phyloP scores from a whole-genome alignment of 2,888 invertebrate species.

The Ichneumon xanthorius region DNA sequence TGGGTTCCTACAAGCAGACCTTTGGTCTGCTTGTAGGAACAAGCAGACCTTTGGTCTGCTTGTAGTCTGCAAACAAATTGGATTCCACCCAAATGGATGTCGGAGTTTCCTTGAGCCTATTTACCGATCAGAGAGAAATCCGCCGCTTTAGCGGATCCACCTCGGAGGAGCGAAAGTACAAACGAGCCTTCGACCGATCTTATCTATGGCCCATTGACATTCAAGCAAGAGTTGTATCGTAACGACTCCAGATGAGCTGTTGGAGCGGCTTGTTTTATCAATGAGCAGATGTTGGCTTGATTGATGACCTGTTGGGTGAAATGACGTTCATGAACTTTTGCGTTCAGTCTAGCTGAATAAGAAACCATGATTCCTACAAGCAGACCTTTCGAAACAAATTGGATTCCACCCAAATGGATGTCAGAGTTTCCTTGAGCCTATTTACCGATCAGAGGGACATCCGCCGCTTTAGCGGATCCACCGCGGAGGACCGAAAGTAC shows the following conservation, averaged over 20 bases:
- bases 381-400: background rate
- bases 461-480: background rate
- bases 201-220: background rate
- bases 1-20: too few species aligned
- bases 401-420: background rate
- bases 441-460: background rate
- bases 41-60: too few species aligned
- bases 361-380: background rate
- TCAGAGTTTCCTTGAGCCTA: background rate
- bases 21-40: too few species aligned
- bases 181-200: conserved; percentile 28
- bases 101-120: background rate
- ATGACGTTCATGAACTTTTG: too few species aligned
- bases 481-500: background rate
- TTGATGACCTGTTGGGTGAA: too few species aligned
- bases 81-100: background rate
- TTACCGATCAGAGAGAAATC: background rate
- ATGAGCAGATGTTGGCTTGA: too few species aligned
- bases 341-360: background rate
- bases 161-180: background rate
- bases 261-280: too few species aligned
- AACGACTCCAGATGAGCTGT: too few species aligned
- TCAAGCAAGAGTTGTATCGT: too few species aligned
- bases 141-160: background rate
- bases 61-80: conserved; percentile 11